Evolutionary conservation across 2,888 invertebrate species (phyloP).

Genomic region (Hirtodrosophila cameraria): DNA sequence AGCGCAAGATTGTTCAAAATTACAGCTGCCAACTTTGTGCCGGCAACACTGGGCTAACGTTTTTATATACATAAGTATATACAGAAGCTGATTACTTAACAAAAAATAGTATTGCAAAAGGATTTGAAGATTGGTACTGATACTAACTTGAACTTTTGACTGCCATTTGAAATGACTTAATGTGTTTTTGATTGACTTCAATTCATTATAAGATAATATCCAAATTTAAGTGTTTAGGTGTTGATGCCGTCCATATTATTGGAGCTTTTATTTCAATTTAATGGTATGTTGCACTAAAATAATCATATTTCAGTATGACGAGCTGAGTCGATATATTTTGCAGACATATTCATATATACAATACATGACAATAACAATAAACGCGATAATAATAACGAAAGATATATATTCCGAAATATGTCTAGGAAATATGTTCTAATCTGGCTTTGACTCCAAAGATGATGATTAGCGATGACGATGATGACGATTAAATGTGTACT

Average conservation of each 20-base stretch:
- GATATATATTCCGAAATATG: too few species aligned
- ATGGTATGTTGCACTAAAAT: too few species aligned
- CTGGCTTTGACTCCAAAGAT: too few species aligned
- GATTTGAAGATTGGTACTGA: not conserved
- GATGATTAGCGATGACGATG: too few species aligned
- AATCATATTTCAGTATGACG: too few species aligned
- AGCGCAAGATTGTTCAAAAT: constrained; percentile 61
- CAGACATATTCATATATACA: too few species aligned
- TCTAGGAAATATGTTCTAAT: too few species aligned
- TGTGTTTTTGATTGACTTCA: not conserved
- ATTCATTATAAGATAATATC: not conserved
- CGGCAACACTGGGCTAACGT: constrained; percentile 37
- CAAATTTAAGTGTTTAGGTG: not conserved
- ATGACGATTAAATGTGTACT: too few species aligned
- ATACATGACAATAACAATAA: too few species aligned
- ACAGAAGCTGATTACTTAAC: constrained; percentile 51
- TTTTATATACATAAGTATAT: constrained; percentile 50
- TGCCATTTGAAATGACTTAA: constrained; percentile 9
- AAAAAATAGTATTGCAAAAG: constrained; percentile 5
- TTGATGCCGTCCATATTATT: not conserved
- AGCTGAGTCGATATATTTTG: too few species aligned
- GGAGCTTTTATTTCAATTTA: not conserved
- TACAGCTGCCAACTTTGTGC: constrained; percentile 41
- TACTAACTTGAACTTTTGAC: not conserved
- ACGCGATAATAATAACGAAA: too few species aligned